Evolutionary conservation across 2,797 vertebrate species (phyloP).

Genomic region (Xyrichtys novacula): DNA sequence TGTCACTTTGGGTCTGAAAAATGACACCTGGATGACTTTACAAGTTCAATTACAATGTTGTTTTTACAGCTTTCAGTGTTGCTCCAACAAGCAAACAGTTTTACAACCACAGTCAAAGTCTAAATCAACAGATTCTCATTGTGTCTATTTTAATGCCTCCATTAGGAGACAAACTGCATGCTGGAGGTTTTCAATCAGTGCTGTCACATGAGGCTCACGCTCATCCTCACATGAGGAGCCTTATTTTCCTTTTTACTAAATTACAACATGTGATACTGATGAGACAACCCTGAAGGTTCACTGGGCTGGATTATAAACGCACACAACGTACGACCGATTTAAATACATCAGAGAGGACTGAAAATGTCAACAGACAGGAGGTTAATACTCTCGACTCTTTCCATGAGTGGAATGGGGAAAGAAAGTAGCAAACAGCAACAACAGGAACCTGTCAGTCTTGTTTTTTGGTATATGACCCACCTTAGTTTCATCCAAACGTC

Average conservation of each 20-base stretch:
- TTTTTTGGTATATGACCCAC: conserved; percentile 67
- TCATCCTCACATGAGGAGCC: conserved; percentile 12
- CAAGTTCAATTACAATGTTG: too few relatives aligned
- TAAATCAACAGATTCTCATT: too few relatives aligned
- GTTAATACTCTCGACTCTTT: neutral
- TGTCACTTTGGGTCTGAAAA: too few relatives aligned
- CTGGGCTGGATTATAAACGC: neutral
- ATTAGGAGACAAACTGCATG: conserved; percentile 1
- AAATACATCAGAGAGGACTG: neutral
- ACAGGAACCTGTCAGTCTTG: neutral
- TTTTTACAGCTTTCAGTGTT: too few relatives aligned
- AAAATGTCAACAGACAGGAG: neutral
- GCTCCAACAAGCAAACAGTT: too few relatives aligned
- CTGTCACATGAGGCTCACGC: conserved; percentile 63
- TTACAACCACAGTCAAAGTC: too few relatives aligned
- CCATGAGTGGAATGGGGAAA: neutral
- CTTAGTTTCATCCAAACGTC: conserved; percentile 91
- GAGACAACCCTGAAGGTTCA: too few relatives aligned
- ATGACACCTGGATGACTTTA: too few relatives aligned
- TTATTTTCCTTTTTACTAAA: conserved; percentile 34
- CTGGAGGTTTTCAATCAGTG: conserved; percentile 1
- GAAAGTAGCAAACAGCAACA: neutral
- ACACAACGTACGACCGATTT: neutral
- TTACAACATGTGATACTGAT: conserved; percentile 35
- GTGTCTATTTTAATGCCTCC: too few relatives aligned